Evolutionary conservation across 2,113 vertebrate species (phyloP).

Genomic region (Candoia aspera): DNA sequence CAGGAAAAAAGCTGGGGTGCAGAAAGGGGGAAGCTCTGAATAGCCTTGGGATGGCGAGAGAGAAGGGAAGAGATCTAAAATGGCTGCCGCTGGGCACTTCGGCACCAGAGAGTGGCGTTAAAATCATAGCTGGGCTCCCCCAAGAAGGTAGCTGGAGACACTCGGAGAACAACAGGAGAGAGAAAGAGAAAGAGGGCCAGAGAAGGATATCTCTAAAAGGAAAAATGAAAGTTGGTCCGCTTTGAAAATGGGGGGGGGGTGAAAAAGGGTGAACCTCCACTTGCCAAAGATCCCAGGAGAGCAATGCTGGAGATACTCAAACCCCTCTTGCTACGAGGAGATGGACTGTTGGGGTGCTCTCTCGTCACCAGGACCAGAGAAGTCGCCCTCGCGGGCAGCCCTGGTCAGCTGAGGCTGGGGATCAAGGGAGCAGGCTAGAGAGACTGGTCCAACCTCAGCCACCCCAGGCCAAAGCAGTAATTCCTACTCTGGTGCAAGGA

Average conservation of each 20-base stretch:
- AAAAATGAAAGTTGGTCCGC: background rate
- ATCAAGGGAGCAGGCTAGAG: background rate
- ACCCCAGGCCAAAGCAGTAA: constrained; percentile 37
- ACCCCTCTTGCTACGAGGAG: background rate
- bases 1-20: background rate
- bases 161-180: background rate
- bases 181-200: background rate
- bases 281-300: background rate
- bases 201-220: background rate
- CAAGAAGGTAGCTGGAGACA: background rate
- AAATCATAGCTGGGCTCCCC: background rate
- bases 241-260: no score
- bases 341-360: no score
- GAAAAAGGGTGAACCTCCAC: no score
- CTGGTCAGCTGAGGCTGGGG: background rate
- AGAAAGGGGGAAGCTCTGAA: background rate
- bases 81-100: constrained; percentile 15
- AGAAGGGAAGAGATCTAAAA: constrained; percentile 11
- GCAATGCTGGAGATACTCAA: background rate
- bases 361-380: background rate
- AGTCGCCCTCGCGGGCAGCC: background rate
- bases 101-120: background rate
- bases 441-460: background rate
- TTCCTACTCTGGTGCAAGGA: constrained; percentile 34
- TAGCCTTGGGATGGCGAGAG: background rate